phyloP scores from a whole-genome alignment of 2,797 vertebrate genomes.

The Dromococcyx pavoninus region DNA sequence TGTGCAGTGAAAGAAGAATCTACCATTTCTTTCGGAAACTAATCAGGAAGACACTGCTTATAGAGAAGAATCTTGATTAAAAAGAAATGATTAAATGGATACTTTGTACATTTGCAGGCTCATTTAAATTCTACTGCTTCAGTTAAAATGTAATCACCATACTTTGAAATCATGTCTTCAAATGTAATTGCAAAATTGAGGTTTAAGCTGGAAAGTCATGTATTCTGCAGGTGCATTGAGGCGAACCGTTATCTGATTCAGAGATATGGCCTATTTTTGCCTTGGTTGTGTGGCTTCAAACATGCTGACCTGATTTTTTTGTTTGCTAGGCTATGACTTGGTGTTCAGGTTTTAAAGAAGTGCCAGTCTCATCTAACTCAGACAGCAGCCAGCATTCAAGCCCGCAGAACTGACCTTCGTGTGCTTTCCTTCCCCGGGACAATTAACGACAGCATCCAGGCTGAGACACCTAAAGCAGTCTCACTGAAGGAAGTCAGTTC shows the following conservation, averaged over 20 bases:
- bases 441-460: neutral
- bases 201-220: neutral
- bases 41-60: constrained; percentile 34
- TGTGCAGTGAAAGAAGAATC: neutral
- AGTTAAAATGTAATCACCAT: neutral
- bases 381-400: rapidly evolving
- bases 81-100: neutral
- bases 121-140: neutral
- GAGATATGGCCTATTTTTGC: neutral
- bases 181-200: neutral
- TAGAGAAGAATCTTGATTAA: constrained; percentile 24
- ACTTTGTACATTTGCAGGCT: neutral
- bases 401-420: neutral
- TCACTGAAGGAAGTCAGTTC: neutral
- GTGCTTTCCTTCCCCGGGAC: neutral
- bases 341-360: neutral
- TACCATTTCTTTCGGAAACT: constrained; percentile 27
- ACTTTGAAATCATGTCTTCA: neutral
- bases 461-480: neutral
- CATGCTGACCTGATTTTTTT: neutral
- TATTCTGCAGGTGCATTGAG: neutral
- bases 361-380: too few relatives aligned
- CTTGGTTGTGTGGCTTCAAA: neutral
- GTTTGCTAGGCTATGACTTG: neutral
- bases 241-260: neutral